These are phyloP conservation scores for Oxyruncus cristatus DNA, from an alignment of 2,113 vertebrate genomes.

Conservation along the genomic window DNA sequence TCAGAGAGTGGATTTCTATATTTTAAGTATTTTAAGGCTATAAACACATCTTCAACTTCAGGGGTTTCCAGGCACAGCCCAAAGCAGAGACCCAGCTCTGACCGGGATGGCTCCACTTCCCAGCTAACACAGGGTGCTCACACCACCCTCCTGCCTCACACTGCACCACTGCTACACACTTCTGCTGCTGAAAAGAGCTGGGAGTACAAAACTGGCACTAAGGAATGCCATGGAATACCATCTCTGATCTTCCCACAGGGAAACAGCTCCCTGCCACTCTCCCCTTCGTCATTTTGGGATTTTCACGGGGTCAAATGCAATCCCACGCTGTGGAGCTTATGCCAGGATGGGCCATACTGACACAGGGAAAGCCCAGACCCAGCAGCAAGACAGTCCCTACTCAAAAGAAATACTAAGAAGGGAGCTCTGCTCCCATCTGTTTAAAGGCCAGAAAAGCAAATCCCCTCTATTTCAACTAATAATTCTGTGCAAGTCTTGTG, in stretches of 20 bases:
- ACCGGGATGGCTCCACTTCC: too few relatives aligned
- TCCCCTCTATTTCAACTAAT: background rate
- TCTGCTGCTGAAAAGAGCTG: background rate
- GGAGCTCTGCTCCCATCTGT: background rate
- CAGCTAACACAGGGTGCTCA: background rate
- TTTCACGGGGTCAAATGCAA: background rate
- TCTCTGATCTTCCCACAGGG: background rate
- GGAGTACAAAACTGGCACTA: rapidly evolving
- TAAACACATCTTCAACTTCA: background rate
- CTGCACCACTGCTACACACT: too few relatives aligned
- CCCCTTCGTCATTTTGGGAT: rapidly evolving
- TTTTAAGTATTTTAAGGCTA: background rate
- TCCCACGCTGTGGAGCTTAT: rapidly evolving
- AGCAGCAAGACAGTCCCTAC: background rate
- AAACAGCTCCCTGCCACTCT: background rate
- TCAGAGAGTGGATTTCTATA: background rate
- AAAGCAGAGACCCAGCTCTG: background rate
- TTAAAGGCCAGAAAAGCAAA: background rate
- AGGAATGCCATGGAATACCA: background rate
- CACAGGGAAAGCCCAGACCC: background rate
- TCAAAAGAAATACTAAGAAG: background rate
- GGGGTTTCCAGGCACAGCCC: background rate
- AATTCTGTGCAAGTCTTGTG: background rate
- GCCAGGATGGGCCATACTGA: background rate
- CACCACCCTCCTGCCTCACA: background rate